A percentile compares a stretch with the other conserved stretches of the same genome.
phyloP scores from a whole-genome alignment of 2,113 vertebrate genomes.

The Picathartes gymnocephalus region DNA sequence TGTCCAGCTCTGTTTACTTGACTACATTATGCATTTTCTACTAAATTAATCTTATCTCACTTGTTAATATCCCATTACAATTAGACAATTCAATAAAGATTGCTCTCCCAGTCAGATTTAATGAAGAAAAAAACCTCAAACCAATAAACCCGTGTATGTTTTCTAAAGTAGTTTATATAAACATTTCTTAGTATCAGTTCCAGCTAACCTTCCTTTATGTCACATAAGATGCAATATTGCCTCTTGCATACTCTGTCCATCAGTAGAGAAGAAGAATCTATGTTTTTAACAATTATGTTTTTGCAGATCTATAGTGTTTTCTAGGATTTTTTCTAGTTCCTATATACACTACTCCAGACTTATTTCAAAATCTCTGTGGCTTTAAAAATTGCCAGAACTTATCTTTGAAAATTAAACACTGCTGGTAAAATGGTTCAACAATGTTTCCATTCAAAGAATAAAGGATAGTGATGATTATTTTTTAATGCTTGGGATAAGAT shows the following conservation, averaged over 20 bases:
- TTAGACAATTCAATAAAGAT: background rate
- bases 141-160: background rate
- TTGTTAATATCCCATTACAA: background rate
- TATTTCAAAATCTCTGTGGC: background rate
- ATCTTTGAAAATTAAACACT: conserved; percentile 41
- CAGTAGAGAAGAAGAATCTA: background rate
- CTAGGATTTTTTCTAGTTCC: conserved; percentile 32
- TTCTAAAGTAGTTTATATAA: background rate
- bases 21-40: background rate
- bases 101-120: background rate
- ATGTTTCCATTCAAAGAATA: conserved; percentile 17
- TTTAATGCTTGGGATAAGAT: conserved; percentile 6
- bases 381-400: background rate
- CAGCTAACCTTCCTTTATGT: background rate
- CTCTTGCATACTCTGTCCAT: background rate
- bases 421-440: background rate
- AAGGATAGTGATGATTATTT: background rate
- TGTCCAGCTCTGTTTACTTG: background rate
- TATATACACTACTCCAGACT: background rate
- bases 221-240: background rate
- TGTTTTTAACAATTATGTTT: background rate
- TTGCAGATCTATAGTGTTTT: conserved; percentile 39
- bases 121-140: background rate
- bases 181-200: background rate
- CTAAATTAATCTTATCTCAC: background rate